Conservation (phyloP, 2,113 vertebrate genomes). For the Labeo rohita region DNA sequence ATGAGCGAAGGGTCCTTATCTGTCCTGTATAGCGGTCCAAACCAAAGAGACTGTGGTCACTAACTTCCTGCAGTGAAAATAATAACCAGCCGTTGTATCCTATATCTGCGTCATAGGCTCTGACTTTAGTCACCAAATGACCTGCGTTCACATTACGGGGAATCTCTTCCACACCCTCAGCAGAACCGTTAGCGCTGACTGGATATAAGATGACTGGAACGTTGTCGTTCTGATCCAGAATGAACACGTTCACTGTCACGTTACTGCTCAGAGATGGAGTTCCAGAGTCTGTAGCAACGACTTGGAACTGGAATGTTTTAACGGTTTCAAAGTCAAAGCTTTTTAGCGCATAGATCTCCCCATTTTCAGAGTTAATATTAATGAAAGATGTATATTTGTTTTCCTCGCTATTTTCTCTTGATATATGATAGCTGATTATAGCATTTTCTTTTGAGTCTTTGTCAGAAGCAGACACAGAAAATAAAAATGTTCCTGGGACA, state of each 20-base stretch:
- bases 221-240: constrained; percentile 66
- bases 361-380: constrained; percentile 60
- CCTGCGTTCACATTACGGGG: constrained; percentile 61
- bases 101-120: constrained; percentile 60
- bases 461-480: constrained; percentile 60
- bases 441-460: constrained; percentile 58
- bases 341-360: constrained; percentile 53
- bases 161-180: constrained; percentile 55
- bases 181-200: constrained; percentile 55
- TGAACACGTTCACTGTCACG: constrained; percentile 60
- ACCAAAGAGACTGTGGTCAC: constrained; percentile 56
- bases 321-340: constrained; percentile 61
- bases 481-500: constrained; percentile 55
- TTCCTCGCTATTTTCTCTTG: constrained; percentile 30
- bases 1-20: constrained; percentile 59
- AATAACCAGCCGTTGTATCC: constrained; percentile 65
- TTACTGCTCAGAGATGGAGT: constrained; percentile 55
- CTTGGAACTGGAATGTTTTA: constrained; percentile 58
- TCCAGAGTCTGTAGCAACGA: constrained; percentile 57
- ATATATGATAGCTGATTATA: constrained; percentile 52
- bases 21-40: constrained; percentile 66
- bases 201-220: constrained; percentile 61
- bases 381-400: constrained; percentile 49
- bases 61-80: constrained; percentile 58
- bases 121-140: constrained; percentile 58